Evolutionary conservation across 2,113 vertebrate genomes (phyloP), one percentile per base, ranked within the genome.

Genomic region (Parotia lawesii): DNA sequence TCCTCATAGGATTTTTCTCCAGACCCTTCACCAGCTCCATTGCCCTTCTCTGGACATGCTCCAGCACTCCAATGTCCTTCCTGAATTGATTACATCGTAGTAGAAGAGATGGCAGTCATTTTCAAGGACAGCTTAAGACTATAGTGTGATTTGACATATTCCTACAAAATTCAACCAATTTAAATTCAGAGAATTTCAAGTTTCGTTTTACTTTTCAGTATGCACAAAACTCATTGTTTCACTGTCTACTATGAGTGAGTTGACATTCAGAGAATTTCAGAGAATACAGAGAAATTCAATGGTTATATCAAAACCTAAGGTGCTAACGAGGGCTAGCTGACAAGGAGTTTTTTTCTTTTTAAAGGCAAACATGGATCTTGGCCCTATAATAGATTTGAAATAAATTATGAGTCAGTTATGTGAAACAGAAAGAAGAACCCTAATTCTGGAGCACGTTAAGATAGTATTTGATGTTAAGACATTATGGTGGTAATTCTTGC

Each of bases 221-320:
- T 12, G 2, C 0, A 5, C 3, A 67, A 58, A 82, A 21, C 3
- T 61, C 4, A 19, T 54, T 54, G 6, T 29, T 47, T 79, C 18
- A 29, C 21, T 56, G 27, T 28, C 35, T 51, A 7, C 3, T 29
- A 9, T 17, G 2, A 54, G 0, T 45, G 15, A 50, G 29, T 1
- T 70, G 37, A 89, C 38, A 85, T 64, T 47, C 18, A 58, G 37
- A 33, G 6, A 42, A 65, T 51, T 64, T 18, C 33, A 37, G 5
- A 65, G 6, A 80, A 38, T 57, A 51, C 4, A 37, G 31, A 78
- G 12, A 71, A 81, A 53, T 61, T 6, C 5, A 69, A 24, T 13
- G 8, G 6, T 35, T 76, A 44, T 44, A 33, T 3, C 12, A 87
- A 93, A 95, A 64, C 3, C 4, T 47, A 71, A 54, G 11, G 2